Evolutionary conservation across 2,888 invertebrate species (phyloP).

Genomic region (Ethmia dodecea): DNA sequence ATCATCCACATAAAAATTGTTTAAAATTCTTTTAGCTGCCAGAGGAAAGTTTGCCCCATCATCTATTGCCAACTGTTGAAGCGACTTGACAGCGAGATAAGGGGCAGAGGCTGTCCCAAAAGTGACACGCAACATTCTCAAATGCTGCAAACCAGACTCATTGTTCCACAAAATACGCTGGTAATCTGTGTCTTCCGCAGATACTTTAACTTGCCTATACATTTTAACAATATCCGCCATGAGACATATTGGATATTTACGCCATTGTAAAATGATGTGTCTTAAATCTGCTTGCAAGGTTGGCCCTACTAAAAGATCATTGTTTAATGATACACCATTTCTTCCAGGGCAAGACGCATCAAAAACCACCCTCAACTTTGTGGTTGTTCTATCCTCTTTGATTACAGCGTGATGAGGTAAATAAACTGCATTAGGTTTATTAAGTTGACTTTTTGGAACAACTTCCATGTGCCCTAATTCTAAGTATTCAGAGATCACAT

Average conservation of each 20-base stretch:
- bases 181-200: not conserved
- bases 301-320: slow-evolving; percentile 13
- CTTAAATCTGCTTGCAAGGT: slow-evolving; percentile 19
- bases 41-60: slow-evolving; percentile 13
- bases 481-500: slow-evolving; percentile 11
- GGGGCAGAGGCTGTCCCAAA: slow-evolving; percentile 17
- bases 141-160: too few species aligned
- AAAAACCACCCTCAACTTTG: slow-evolving; percentile 19
- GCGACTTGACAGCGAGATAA: slow-evolving; percentile 11
- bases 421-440: slow-evolving; percentile 8
- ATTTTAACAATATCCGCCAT: not conserved
- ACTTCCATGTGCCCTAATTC: slow-evolving; percentile 7
- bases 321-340: slow-evolving; percentile 15
- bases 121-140: too few species aligned
- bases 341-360: slow-evolving; percentile 12
- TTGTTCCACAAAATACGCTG: slow-evolving; percentile 9
- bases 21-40: slow-evolving; percentile 8
- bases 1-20: slow-evolving; percentile 19
- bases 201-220: not conserved
- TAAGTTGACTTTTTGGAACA: not conserved
- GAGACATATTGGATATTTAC: slow-evolving; percentile 15
- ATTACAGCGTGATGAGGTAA: slow-evolving; percentile 21
- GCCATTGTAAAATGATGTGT: slow-evolving; percentile 15
- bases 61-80: slow-evolving; percentile 14
- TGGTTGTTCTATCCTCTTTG: slow-evolving; percentile 13